Conservation (phyloP, 2,113 vertebrate genomes). For the Dromas ardeola region DNA sequence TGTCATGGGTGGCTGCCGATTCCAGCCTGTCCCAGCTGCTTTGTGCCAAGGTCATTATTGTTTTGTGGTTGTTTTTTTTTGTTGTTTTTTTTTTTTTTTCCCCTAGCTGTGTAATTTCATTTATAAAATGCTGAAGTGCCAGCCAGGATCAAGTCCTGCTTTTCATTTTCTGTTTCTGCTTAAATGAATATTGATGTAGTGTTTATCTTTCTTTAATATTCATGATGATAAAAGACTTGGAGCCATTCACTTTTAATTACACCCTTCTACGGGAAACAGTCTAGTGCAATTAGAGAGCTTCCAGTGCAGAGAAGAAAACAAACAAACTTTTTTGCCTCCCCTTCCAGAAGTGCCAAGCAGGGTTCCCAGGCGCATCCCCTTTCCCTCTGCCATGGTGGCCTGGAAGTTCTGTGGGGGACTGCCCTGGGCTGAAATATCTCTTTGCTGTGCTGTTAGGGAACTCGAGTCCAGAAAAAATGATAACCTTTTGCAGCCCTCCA, state of each 20-base stretch:
- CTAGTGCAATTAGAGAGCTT: constrained; percentile 68
- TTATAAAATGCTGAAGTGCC: constrained; percentile 16
- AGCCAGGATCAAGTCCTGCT: constrained; percentile 25
- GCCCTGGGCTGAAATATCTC: neutral
- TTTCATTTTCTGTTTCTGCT: constrained; percentile 60
- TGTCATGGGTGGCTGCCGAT: neutral
- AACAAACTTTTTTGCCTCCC: constrained; percentile 6
- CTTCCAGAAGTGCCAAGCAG: neutral
- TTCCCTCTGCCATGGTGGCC: neutral
- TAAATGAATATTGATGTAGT: constrained; percentile 74
- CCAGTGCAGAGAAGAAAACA: constrained; percentile 17
- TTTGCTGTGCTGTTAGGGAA: neutral
- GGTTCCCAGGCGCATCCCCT: neutral
- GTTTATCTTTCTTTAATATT: constrained; percentile 80
- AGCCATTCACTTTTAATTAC: constrained; percentile 76
- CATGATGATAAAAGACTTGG: constrained; percentile 67
- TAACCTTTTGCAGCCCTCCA: neutral
- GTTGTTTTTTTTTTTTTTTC: neutral
- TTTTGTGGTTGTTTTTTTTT: neutral
- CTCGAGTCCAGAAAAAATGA: neutral
- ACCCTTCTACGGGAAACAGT: constrained; percentile 60
- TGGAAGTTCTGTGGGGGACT: neutral
- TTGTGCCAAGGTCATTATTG: neutral
- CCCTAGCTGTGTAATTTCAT: neutral
- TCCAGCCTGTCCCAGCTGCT: neutral